These are phyloP conservation scores for Bettongia penicillata DNA, from an alignment of 2,113 vertebrate genomes.

Conservation along the genomic window DNA sequence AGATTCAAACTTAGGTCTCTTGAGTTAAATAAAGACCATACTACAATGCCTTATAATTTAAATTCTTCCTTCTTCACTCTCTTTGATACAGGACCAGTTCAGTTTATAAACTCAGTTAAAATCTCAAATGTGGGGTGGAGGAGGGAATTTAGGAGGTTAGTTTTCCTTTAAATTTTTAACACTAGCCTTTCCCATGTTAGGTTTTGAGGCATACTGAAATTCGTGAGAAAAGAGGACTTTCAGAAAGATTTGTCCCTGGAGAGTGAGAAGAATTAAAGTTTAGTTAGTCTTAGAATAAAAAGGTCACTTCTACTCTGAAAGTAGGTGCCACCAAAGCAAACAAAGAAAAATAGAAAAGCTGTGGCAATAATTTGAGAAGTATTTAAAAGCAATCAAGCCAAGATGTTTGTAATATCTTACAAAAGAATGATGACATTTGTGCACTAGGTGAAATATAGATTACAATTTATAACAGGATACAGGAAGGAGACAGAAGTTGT, in stretches of 20 bases:
- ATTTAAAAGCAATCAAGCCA: constrained; percentile 82
- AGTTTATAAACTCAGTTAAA: background rate
- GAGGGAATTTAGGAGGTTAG: background rate
- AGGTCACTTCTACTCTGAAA: constrained; percentile 59
- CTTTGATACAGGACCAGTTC: background rate
- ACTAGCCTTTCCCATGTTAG: background rate
- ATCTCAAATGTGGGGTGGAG: background rate
- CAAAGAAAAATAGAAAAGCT: constrained; percentile 68
- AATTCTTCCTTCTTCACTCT: background rate
- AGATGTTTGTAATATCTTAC: constrained; percentile 68
- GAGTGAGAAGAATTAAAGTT: constrained; percentile 1
- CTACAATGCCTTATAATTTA: background rate
- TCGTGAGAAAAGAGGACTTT: background rate
- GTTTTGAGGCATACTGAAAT: background rate
- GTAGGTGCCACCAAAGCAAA: constrained; percentile 67
- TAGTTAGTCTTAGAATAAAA: constrained; percentile 45
- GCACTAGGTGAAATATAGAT: constrained; percentile 81
- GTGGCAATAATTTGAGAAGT: constrained; percentile 70
- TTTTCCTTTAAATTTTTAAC: background rate
- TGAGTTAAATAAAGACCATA: background rate
- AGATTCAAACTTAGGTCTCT: background rate
- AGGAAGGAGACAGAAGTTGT: constrained; percentile 85
- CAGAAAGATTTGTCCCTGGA: background rate
- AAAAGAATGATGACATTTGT: constrained; percentile 83
- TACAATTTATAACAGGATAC: constrained; percentile 86